These are phyloP conservation scores for Scopus umbretta DNA, from an alignment of 2,113 vertebrate species.

Conservation along the genomic window DNA sequence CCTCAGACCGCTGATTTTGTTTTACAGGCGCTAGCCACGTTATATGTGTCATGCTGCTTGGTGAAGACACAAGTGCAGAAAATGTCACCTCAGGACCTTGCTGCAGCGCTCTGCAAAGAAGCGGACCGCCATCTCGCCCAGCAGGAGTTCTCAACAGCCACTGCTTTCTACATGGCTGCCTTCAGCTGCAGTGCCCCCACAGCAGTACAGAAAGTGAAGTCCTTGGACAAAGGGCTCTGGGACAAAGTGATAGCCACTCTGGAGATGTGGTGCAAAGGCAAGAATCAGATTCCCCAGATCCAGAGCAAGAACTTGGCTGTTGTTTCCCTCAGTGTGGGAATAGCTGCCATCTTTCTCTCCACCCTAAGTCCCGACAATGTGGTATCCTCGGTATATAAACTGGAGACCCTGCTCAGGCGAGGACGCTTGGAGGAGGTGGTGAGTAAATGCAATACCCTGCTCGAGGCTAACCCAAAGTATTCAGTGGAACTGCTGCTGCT, in stretches of 20 bases:
- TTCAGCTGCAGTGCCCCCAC: conserved; percentile 79
- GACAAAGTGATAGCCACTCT: conserved; percentile 69
- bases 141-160: conserved; percentile 69
- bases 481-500: conserved; percentile 74
- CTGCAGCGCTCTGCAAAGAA: conserved; percentile 73
- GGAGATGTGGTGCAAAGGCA: conserved; percentile 76
- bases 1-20: accelerated
- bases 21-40: not conserved
- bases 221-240: conserved; percentile 41
- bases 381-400: conserved; percentile 73
- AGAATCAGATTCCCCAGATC: conserved; percentile 60
- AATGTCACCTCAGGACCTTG: conserved; percentile 67
- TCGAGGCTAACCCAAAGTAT: conserved; percentile 36
- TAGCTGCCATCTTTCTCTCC: conserved; percentile 82
- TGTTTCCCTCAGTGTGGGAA: conserved; percentile 72
- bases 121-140: conserved; percentile 72
- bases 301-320: conserved; percentile 45
- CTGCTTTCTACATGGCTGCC: conserved; percentile 80
- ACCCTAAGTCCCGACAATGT: conserved; percentile 79
- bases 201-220: conserved; percentile 68
- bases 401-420: conserved; percentile 76
- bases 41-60: not conserved
- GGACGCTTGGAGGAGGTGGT: conserved; percentile 73
- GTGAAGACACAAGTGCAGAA: not conserved
- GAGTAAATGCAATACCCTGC: conserved; percentile 70